Evolutionary conservation across 2,888 invertebrate genomes (phyloP).

Genomic region (Fragum sueziense): DNA sequence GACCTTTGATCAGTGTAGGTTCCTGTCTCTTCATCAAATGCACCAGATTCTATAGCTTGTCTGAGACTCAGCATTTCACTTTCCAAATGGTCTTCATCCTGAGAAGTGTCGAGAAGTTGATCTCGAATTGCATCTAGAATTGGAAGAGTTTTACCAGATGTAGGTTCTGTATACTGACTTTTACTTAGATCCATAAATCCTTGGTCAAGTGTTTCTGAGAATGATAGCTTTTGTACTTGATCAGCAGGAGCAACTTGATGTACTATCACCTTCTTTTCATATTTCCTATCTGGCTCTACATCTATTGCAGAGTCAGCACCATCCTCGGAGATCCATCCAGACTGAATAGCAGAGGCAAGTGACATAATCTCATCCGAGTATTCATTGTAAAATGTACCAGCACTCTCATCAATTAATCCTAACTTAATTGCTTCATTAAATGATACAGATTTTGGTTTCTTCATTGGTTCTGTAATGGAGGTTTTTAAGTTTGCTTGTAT

Average conservation of each 20-base stretch:
- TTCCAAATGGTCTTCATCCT: constrained; percentile 31
- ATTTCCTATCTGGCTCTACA: constrained; percentile 52
- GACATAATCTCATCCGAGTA: constrained; percentile 76
- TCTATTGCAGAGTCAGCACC: constrained; percentile 28
- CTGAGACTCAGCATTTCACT: constrained; percentile 63
- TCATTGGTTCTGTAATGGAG: constrained; percentile 50
- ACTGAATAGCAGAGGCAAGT: constrained; percentile 84
- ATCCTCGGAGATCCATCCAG: constrained; percentile 88
- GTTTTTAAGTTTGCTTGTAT: constrained; percentile 54
- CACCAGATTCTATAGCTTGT: constrained; percentile 89
- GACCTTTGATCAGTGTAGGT: constrained; percentile 92
- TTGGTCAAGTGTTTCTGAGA: constrained; percentile 90
- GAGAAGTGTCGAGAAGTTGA: constrained; percentile 68
- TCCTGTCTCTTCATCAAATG: constrained; percentile 92
- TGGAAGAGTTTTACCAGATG: constrained; percentile 89
- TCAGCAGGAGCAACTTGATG: constrained; percentile 57
- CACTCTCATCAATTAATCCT: constrained; percentile 86
- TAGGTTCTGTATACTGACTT: constrained; percentile 81
- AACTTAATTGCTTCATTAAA: constrained; percentile 86
- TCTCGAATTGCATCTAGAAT: constrained; percentile 92
- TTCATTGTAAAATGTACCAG: constrained; percentile 87
- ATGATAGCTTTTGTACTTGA: constrained; percentile 69
- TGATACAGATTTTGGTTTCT: constrained; percentile 76
- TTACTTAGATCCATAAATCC: constrained; percentile 86
- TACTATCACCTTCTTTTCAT: constrained; percentile 60